A percentile compares a stretch with the other conserved stretches of the same genome.
These are phyloP conservation scores for Schizaphis graminum DNA, from an alignment of 2,888 invertebrate genomes.

Conservation along the genomic window DNA sequence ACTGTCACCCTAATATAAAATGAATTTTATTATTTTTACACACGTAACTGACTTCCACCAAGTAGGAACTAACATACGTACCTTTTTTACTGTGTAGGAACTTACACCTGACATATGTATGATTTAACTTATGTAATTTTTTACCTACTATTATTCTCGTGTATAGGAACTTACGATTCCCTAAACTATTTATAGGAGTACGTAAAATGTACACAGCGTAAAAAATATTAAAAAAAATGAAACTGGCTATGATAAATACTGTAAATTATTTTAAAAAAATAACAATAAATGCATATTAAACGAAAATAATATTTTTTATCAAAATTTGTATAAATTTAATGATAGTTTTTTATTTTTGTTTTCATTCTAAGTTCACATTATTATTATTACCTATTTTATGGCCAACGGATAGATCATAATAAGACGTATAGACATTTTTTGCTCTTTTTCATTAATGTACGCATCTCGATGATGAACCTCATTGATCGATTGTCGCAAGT, in stretches of 20 bases:
- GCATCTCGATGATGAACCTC: neutral
- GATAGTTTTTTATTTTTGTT: neutral
- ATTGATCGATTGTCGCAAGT: neutral
- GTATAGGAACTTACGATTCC: too few relatives aligned
- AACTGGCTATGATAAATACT: neutral
- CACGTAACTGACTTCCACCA: too few relatives aligned
- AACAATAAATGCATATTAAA: neutral
- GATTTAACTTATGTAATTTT: too few relatives aligned
- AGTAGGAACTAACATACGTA: too few relatives aligned
- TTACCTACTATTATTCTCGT: too few relatives aligned
- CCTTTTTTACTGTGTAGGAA: too few relatives aligned
- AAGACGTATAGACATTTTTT: neutral
- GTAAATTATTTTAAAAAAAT: neutral
- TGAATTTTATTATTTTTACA: too few relatives aligned
- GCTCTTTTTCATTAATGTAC: neutral
- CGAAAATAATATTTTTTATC: neutral
- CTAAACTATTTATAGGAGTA: too few relatives aligned
- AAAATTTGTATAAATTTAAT: neutral
- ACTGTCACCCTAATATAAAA: too few relatives aligned
- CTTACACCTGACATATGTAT: too few relatives aligned
- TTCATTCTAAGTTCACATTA: neutral
- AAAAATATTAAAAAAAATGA: neutral
- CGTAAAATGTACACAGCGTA: neutral
- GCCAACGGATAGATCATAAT: neutral
- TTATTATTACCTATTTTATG: neutral